Conservation (phyloP, 1,140 invertebrate species). For the Aphidius ervi region DNA sequence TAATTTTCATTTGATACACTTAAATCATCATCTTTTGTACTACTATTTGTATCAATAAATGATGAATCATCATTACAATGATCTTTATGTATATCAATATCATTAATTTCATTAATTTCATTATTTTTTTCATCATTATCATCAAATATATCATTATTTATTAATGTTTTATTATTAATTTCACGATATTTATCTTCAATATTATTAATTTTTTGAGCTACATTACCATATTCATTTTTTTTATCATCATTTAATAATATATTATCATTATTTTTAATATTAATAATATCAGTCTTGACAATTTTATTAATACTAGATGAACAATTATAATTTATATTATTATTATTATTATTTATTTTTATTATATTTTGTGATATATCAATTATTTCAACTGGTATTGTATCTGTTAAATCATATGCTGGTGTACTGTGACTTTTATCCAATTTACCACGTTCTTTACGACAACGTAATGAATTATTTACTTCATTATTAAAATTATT, state of each 20-base stretch:
- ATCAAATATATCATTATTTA: conserved; percentile 4
- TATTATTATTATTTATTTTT: neutral
- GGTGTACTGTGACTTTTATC: conserved; percentile 76
- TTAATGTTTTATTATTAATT: conserved; percentile 7
- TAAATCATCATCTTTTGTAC: conserved; percentile 15
- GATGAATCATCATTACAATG: conserved; percentile 24
- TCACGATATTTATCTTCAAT: neutral
- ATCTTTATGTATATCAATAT: conserved; percentile 28
- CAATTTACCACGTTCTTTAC: conserved; percentile 55
- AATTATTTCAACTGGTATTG: conserved; percentile 33
- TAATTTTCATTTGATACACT: conserved; percentile 8
- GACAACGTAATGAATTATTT: conserved; percentile 16
- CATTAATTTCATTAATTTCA: conserved; percentile 20
- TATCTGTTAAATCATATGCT: conserved; percentile 64
- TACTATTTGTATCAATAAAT: conserved; percentile 3
- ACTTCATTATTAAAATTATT: conserved; percentile 19
- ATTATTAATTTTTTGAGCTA: conserved; percentile 29
- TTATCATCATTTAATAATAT: conserved; percentile 17
- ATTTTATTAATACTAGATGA: conserved; percentile 24
- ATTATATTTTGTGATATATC: conserved; percentile 13
- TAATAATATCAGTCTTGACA: conserved; percentile 34
- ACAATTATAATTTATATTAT: conserved; percentile 1
- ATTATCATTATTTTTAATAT: conserved; percentile 16
- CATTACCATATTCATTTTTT: conserved; percentile 21
- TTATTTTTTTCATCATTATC: conserved; percentile 13